Conservation (phyloP, 2,888 invertebrate genomes). For the Orthosia cruda region DNA sequence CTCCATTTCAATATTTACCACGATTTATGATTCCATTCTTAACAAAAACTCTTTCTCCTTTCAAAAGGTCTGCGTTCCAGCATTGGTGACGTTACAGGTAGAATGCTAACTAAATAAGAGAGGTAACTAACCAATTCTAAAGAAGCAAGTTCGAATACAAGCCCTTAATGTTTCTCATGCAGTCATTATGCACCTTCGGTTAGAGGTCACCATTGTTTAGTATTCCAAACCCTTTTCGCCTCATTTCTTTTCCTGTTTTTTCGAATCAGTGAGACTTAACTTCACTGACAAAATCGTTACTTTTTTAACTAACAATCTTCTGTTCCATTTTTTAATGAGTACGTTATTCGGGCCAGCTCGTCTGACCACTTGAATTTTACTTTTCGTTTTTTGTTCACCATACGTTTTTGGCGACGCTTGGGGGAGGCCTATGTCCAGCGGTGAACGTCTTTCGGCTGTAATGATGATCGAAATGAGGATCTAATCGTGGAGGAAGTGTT, state of each 20-base stretch:
- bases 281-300: constrained; percentile 4
- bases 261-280: constrained; percentile 25
- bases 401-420: neutral
- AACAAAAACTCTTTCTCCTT: too few species aligned
- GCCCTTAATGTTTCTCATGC: constrained; percentile 3
- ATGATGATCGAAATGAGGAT: neutral
- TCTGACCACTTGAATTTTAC: neutral
- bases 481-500: neutral
- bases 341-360: neutral
- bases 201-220: constrained; percentile 16
- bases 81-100: too few species aligned
- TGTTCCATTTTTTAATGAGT: constrained; percentile 17
- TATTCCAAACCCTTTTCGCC: constrained; percentile 7
- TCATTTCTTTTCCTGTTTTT: constrained; percentile 16
- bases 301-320: constrained; percentile 31
- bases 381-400: constrained; percentile 5
- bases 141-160: constrained; percentile 6
- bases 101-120: neutral
- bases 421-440: too few species aligned
- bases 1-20: too few species aligned
- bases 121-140: neutral
- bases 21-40: too few species aligned
- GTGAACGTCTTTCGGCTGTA: too few species aligned
- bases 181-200: constrained; percentile 17
- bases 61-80: too few species aligned